Conservation (phyloP, 2,888 invertebrate genomes). For the Orchestes rusci region DNA sequence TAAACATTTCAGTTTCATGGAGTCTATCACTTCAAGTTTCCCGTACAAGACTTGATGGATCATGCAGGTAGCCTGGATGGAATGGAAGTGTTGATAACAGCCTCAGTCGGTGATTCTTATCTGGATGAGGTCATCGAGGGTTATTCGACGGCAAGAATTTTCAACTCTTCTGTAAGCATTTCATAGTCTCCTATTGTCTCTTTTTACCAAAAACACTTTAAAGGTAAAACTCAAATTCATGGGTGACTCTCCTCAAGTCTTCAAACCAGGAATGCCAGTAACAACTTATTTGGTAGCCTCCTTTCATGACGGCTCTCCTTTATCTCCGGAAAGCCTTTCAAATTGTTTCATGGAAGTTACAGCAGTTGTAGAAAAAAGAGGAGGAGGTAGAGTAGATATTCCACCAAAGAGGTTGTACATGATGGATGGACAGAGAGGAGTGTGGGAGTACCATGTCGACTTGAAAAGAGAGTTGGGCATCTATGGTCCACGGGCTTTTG, state of each 20-base stretch:
- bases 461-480: constrained; percentile 54
- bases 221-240: constrained; percentile 61
- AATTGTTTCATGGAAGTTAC: constrained; percentile 62
- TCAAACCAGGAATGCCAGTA: constrained; percentile 92
- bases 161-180: constrained; percentile 61
- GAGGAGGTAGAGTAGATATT: constrained; percentile 59
- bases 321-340: constrained; percentile 56
- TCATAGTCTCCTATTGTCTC: background rate
- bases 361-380: constrained; percentile 54
- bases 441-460: constrained; percentile 80
- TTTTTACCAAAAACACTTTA: no score
- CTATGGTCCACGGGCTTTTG: constrained; percentile 34
- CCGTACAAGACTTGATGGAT: constrained; percentile 65
- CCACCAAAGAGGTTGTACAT: constrained; percentile 55
- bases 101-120: constrained; percentile 82
- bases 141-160: constrained; percentile 79
- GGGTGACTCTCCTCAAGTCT: constrained; percentile 87
- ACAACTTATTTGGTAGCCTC: constrained; percentile 81
- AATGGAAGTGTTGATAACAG: constrained; percentile 76
- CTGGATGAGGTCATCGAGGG: constrained; percentile 80
- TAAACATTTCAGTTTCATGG: constrained; percentile 67
- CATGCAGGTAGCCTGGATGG: constrained; percentile 62
- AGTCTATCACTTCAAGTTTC: constrained; percentile 79
- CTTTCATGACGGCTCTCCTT: constrained; percentile 82
- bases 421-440: constrained; percentile 60